Percentiles rank a stretch among this genome's conserved stretches.
These are phyloP conservation scores for Trichonephila inaurata DNA, from an alignment of 1,140 invertebrate genomes.

Conservation along the genomic window DNA sequence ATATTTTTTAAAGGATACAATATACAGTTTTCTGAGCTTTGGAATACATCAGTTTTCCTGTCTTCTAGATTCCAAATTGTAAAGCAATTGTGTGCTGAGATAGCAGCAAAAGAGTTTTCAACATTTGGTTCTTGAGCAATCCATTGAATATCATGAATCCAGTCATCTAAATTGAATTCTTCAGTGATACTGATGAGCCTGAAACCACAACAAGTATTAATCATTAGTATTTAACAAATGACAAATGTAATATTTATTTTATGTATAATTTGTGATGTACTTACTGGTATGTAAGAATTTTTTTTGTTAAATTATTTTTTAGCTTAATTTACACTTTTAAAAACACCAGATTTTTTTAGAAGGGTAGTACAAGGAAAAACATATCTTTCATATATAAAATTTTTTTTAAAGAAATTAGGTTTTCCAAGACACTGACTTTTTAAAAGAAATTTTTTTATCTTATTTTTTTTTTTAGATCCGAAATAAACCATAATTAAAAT, in stretches of 20 bases:
- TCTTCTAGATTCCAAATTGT: conserved; percentile 8
- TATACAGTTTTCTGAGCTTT: conserved; percentile 61
- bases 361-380: background rate
- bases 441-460: too few relatives aligned
- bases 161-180: conserved; percentile 54
- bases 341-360: too few relatives aligned
- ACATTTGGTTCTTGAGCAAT: background rate
- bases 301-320: too few relatives aligned
- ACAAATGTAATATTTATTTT: background rate
- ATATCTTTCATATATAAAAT: too few relatives aligned
- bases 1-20: conserved; percentile 62
- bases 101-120: background rate
- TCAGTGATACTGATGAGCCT: background rate
- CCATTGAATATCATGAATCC: conserved; percentile 56
- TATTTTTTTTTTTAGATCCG: too few relatives aligned
- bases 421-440: too few relatives aligned
- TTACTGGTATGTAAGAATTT: background rate
- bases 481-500: too few relatives aligned
- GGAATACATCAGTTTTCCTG: background rate
- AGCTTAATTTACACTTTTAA: too few relatives aligned
- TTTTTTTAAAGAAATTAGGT: too few relatives aligned
- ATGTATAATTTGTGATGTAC: background rate
- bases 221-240: background rate
- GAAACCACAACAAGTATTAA: background rate
- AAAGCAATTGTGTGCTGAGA: conserved; percentile 57